phyloP scores from a whole-genome alignment of 37 sponge, comb jelly and placozoan species.

The Chondrilla cf. caribensis region DNA sequence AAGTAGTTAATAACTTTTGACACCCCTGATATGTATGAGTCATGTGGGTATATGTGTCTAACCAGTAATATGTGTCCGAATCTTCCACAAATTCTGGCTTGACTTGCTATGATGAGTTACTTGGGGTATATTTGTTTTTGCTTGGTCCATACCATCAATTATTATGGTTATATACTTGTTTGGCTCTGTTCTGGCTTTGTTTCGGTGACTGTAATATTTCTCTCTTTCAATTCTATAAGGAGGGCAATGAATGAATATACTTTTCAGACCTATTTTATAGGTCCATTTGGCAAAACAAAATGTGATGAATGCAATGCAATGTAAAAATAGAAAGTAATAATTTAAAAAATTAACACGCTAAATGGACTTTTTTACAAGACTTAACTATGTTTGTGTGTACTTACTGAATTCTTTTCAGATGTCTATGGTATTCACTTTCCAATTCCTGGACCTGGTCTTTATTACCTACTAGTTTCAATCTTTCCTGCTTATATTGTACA shows the following conservation, averaged over 20 bases:
- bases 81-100: constrained; percentile 35
- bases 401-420: not conserved
- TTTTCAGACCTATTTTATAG: too few relatives aligned
- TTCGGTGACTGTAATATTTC: constrained; percentile 47
- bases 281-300: too few relatives aligned
- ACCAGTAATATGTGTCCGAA: constrained; percentile 48
- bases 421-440: not conserved
- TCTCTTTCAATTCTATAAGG: constrained; percentile 30
- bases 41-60: constrained; percentile 36
- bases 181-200: constrained; percentile 36
- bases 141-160: constrained; percentile 59
- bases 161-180: constrained; percentile 33
- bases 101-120: constrained; percentile 21
- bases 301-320: too few relatives aligned
- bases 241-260: too few relatives aligned
- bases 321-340: not conserved
- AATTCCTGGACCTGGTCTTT: not conserved
- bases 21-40: too few relatives aligned
- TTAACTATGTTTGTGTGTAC: too few relatives aligned
- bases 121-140: constrained; percentile 33
- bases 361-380: too few relatives aligned
- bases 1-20: too few relatives aligned
- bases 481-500: not conserved
- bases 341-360: too few relatives aligned
- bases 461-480: not conserved